Evolutionary conservation across 2,113 vertebrate species (phyloP).

Genomic region (Odontesthes bonariensis): DNA sequence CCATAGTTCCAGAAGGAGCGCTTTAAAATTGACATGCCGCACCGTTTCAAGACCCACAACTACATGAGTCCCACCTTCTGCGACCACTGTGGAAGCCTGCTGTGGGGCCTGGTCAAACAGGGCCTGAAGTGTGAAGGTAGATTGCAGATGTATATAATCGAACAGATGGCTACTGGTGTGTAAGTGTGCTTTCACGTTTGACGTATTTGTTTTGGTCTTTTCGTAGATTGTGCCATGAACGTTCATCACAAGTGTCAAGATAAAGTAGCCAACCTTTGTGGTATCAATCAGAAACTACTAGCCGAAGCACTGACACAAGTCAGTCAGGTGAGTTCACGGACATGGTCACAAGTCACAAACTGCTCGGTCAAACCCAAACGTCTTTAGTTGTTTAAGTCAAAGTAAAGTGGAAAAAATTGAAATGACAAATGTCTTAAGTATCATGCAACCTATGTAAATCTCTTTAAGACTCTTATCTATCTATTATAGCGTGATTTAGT

Average conservation of each 20-base stretch:
- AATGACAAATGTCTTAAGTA: no score
- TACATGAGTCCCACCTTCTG: slow-evolving; percentile 99
- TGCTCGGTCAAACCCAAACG: not conserved
- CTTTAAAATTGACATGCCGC: slow-evolving; percentile 99
- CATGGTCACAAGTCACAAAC: not conserved
- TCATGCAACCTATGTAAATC: no score
- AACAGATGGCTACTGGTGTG: not conserved
- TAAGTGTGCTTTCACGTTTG: not conserved
- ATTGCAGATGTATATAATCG: slow-evolving; percentile 45
- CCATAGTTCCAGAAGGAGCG: slow-evolving; percentile 97
- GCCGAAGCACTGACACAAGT: slow-evolving; percentile 98
- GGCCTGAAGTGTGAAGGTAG: slow-evolving; percentile 98
- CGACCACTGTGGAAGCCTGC: slow-evolving; percentile 97
- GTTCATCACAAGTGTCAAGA: slow-evolving; percentile 97
- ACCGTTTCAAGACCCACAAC: slow-evolving; percentile 95
- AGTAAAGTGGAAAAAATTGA: no score
- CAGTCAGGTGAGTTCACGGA: slow-evolving; percentile 85
- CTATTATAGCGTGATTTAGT: no score
- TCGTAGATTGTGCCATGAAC: slow-evolving; percentile 94
- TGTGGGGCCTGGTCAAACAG: slow-evolving; percentile 97
- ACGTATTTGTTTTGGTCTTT: slow-evolving; percentile 6
- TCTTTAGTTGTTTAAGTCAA: not conserved
- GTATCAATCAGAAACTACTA: slow-evolving; percentile 98
- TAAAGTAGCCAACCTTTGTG: slow-evolving; percentile 98
- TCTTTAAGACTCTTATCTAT: no score